These are phyloP conservation scores for Diploptera punctata DNA, from an alignment of 2,888 invertebrate species.

Conservation along the genomic window DNA sequence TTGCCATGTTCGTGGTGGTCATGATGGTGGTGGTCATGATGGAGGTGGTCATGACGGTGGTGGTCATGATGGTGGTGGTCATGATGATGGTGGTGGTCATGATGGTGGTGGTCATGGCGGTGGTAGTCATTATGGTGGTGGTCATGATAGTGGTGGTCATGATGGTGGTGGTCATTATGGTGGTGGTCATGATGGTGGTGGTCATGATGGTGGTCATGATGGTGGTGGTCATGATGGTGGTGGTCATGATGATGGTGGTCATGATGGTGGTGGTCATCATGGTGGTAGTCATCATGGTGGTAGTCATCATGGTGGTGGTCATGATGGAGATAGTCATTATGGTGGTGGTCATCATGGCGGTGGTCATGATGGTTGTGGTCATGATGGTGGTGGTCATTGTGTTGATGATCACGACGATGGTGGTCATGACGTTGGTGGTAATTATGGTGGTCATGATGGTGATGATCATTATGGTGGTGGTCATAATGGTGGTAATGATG, in stretches of 20 bases:
- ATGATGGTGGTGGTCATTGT: neutral
- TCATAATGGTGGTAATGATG: neutral
- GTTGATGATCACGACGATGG: neutral
- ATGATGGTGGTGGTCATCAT: neutral
- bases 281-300: neutral
- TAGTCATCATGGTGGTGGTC: neutral
- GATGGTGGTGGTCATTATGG: neutral
- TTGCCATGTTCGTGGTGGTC: neutral
- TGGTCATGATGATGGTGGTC: neutral
- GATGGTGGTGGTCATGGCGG: too few relatives aligned
- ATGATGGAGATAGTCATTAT: neutral
- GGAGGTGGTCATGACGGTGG: too few relatives aligned
- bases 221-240: neutral
- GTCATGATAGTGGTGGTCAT: neutral
- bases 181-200: neutral
- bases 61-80: too few relatives aligned
- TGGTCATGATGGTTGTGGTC: too few relatives aligned
- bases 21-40: conserved; percentile 13
- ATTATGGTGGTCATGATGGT: too few relatives aligned
- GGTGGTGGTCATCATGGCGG: too few relatives aligned
- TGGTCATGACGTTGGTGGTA: too few relatives aligned
- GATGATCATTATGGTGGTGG: neutral
- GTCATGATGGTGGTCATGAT: neutral
- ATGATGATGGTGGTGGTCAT: neutral
- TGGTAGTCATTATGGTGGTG: neutral